phyloP scores from a whole-genome alignment of 1,140 invertebrate species.

The Drosophila yakuba region DNA sequence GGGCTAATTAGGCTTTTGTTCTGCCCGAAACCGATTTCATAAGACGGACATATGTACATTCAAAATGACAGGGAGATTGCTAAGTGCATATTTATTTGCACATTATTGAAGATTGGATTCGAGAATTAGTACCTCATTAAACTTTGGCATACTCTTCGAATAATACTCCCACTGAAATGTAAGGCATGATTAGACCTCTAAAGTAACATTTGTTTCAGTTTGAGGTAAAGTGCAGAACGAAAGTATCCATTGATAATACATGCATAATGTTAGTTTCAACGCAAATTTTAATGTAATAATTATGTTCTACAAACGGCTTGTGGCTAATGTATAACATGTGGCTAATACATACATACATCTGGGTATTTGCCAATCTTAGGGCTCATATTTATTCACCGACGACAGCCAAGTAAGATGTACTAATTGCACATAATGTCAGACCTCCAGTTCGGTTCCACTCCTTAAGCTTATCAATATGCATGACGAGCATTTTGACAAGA shows the following conservation, averaged over 20 bases:
- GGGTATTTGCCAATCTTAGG: not conserved
- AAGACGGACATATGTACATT: constrained; percentile 27
- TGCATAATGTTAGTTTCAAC: too few species aligned
- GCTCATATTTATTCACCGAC: constrained; percentile 24
- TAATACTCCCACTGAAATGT: too few species aligned
- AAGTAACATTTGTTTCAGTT: not conserved
- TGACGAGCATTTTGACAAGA: constrained; percentile 54
- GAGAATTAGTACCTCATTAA: constrained; percentile 1
- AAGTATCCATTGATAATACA: too few species aligned
- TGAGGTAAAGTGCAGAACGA: not conserved
- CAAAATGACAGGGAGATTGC: constrained; percentile 21
- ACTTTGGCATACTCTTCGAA: too few species aligned
- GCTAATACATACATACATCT: too few species aligned
- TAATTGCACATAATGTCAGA: constrained; percentile 25
- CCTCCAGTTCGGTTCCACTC: not conserved
- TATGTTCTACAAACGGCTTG: not conserved
- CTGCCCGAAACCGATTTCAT: constrained; percentile 54
- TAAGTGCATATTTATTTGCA: constrained; percentile 51
- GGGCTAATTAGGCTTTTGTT: constrained; percentile 19
- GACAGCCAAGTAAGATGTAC: constrained; percentile 11
- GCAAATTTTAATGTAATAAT: not conserved
- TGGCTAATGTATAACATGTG: not conserved
- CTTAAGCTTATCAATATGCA: constrained; percentile 56
- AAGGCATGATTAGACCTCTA: too few species aligned
- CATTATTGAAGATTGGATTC: constrained; percentile 23